Evolutionary conservation across 2,113 vertebrate species (phyloP).

Genomic region (Arenaria interpres): DNA sequence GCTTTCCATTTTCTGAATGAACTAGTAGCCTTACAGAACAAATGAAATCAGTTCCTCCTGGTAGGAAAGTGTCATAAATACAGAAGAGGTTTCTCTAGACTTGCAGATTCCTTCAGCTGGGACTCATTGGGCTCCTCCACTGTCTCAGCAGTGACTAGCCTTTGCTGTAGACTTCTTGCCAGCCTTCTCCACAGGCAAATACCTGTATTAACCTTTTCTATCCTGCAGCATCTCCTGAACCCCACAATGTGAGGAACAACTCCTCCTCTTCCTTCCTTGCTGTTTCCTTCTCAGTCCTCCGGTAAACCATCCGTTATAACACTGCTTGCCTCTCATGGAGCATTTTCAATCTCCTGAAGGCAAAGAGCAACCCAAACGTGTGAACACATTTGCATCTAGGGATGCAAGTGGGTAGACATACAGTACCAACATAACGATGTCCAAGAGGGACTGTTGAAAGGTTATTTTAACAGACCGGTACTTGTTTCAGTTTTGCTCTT

Average conservation of each 20-base stretch:
- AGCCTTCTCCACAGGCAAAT: not conserved
- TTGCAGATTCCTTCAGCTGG: not conserved
- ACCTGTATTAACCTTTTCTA: not conserved
- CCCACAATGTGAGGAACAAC: not conserved
- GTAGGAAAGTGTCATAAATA: not conserved
- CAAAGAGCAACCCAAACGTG: not conserved
- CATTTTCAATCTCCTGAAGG: not conserved
- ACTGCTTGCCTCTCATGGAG: not conserved
- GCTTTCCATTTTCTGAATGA: not conserved
- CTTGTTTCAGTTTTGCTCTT: not conserved
- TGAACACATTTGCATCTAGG: not conserved
- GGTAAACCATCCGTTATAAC: not conserved
- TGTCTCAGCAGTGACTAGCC: not conserved
- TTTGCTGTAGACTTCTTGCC: not conserved
- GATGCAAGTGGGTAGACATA: not conserved
- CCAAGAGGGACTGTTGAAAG: not conserved
- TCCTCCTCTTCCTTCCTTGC: not conserved
- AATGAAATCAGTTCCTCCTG: not conserved
- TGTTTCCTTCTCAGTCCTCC: not conserved
- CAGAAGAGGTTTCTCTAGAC: not conserved
- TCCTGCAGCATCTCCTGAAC: not conserved
- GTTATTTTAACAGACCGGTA: not conserved
- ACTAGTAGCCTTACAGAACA: not conserved
- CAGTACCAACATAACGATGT: not conserved
- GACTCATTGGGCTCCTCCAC: not conserved